Evolutionary conservation across 2,888 invertebrate species (phyloP).

Genomic region (Bombylius major): DNA sequence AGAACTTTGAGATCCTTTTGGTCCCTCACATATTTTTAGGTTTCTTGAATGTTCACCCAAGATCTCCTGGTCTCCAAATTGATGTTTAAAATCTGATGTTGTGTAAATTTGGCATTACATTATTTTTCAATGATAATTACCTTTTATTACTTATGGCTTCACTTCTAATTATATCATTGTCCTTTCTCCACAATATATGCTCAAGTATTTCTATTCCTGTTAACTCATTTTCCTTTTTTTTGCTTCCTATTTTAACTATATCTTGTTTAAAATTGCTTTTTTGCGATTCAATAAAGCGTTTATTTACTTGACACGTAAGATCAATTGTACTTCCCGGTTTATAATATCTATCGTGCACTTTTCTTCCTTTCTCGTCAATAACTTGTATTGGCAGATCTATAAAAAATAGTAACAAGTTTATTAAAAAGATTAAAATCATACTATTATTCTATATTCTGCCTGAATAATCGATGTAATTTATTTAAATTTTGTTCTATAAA

Average conservation of each 20-base stretch:
- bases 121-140: conserved; percentile 10
- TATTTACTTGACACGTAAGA: conserved; percentile 45
- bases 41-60: no score
- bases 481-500: no score
- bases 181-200: conserved; percentile 27
- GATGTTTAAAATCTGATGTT: no score
- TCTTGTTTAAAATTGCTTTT: not conserved
- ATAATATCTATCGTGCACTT: conserved; percentile 57
- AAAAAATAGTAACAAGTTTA: conserved; percentile 2
- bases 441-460: no score
- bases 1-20: no score
- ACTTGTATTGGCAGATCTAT: conserved; percentile 60
- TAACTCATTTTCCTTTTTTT: not conserved
- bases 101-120: not conserved
- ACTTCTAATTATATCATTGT: conserved; percentile 22
- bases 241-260: not conserved
- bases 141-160: conserved; percentile 22
- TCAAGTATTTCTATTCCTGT: conserved; percentile 6
- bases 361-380: conserved; percentile 56
- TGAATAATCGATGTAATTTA: no score
- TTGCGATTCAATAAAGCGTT: conserved; percentile 28
- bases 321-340: conserved; percentile 63
- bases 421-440: no score
- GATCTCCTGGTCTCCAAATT: no score
- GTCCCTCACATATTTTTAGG: no score